phyloP scores from a whole-genome alignment of 2,888 invertebrate species.

The Sinotaia quadrata region DNA sequence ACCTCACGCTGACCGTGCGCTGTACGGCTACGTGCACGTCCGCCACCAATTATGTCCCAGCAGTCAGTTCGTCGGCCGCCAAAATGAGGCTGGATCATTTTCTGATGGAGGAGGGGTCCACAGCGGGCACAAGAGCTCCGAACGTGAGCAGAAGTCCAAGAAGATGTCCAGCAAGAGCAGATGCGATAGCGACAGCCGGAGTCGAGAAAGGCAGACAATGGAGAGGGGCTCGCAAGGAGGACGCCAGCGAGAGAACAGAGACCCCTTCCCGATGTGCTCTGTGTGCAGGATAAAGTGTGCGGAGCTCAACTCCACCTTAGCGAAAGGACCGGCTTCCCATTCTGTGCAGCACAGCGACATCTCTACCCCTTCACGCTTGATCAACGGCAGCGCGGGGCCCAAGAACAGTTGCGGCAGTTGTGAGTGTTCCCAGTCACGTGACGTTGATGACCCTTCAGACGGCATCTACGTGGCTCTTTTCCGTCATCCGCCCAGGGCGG shows the following conservation, averaged over 20 bases:
- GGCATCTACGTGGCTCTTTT: slow-evolving; percentile 33
- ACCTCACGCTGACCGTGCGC: slow-evolving; percentile 7
- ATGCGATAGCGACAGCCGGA: not conserved
- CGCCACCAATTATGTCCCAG: slow-evolving; percentile 40
- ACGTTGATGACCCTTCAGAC: slow-evolving; percentile 9
- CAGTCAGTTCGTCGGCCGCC: slow-evolving; percentile 38
- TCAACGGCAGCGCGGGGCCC: not conserved
- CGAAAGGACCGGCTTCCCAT: not conserved
- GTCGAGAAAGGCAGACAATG: not conserved
- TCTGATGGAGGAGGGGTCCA: too few species aligned
- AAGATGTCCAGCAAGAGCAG: slow-evolving; percentile 6
- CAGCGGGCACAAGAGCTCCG: not conserved
- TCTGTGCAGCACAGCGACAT: not conserved
- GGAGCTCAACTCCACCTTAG: not conserved
- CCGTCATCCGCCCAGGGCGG: slow-evolving; percentile 15
- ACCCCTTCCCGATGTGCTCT: slow-evolving; percentile 23
- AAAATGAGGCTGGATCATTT: slow-evolving; percentile 19
- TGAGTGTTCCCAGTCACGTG: not conserved
- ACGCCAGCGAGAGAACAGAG: slow-evolving; percentile 32
- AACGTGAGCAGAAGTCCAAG: not conserved
- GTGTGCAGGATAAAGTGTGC: not conserved
- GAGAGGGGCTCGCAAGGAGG: not conserved
- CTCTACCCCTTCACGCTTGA: not conserved
- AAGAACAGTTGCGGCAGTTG: not conserved
- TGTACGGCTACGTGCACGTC: slow-evolving; percentile 40